Base-by-base conservation (phyloP, 2,113 vertebrate genomes). In the Panthera tigris region DNA sequence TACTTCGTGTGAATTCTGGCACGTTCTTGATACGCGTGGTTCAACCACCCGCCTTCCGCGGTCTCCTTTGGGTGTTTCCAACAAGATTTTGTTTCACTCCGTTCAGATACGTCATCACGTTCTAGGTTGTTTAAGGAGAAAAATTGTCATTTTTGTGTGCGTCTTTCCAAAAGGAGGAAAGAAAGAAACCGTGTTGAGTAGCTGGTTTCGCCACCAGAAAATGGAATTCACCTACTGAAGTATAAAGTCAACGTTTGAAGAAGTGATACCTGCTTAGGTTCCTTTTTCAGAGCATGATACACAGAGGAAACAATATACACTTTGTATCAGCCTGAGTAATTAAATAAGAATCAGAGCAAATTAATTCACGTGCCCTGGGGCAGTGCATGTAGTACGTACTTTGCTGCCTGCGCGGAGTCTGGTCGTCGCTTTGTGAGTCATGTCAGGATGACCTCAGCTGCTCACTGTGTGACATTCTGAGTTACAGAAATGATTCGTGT, bases 341-440 rank as follows among this genome's bases (percentile, higher is more conserved):
- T 80, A 71, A 55, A 5, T 91, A 50, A 61, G 57, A 81, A 61
- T 69, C 33, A 36, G 69, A 65, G 15, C 7, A 29, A 3, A 39
- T 63, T 45, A 57, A 61, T 71, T 71, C 33, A 15, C 9, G 14
- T 36, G 36, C 69, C 57, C n/a, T 57, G 0, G 41, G 52, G 11
- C 31, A 23, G 0, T 7, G 10, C 31, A 19, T 9, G 0, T 2
- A 1, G 13, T 33, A 0, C 4, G 1, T 23, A 4, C 41, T 41
- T 50, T 73, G 61, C 6, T 48, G 39, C 65, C 41, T 10, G 5
- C 10, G 10, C 21, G 27, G 65, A 15, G 10, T 73, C 39, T 66
- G 1, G 15, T 7, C 7, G 12, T 4, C 4, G 12, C 29, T 15
- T 3, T 31, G 15, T 39, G 39, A 39, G 0, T 31, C 11, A 4